A percentile compares a stretch with the other conserved stretches of the same genome.
phyloP scores from a whole-genome alignment of 2,113 vertebrate genomes.

The Typhlomys cinereus region DNA sequence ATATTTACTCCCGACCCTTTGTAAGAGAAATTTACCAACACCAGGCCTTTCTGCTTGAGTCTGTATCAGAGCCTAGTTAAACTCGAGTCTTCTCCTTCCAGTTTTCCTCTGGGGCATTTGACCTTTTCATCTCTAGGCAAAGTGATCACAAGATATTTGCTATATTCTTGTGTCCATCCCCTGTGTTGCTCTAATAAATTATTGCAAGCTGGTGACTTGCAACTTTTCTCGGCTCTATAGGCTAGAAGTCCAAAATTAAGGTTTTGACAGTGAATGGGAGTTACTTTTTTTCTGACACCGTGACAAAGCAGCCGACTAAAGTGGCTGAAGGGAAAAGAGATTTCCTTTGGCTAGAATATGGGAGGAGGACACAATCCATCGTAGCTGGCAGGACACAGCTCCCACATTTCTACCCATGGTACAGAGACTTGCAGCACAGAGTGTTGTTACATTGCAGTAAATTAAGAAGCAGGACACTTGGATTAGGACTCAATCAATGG shows the following conservation, averaged over 20 bases:
- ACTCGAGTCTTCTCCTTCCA: slow-evolving; percentile 4
- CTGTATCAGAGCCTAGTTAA: slow-evolving; percentile 49
- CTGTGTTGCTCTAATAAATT: background rate
- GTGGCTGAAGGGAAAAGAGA: background rate
- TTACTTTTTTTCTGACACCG: background rate
- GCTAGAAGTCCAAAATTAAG: background rate
- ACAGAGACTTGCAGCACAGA: background rate
- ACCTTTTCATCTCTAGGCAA: slow-evolving; percentile 20
- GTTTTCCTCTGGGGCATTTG: slow-evolving; percentile 2
- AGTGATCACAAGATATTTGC: background rate
- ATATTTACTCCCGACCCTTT: slow-evolving; percentile 39
- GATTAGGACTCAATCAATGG: background rate
- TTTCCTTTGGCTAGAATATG: background rate
- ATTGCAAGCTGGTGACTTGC: background rate
- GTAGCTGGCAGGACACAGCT: background rate
- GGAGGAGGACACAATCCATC: background rate
- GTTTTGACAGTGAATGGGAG: background rate
- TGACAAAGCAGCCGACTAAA: background rate
- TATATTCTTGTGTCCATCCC: background rate
- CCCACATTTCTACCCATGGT: too few relatives aligned
- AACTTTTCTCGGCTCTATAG: slow-evolving; percentile 1
- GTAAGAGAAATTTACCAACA: background rate
- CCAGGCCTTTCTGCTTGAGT: background rate
- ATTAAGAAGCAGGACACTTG: background rate
- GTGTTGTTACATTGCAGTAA: background rate